Conservation (phyloP, 2,888 invertebrate species). For the Tipula confusa region DNA sequence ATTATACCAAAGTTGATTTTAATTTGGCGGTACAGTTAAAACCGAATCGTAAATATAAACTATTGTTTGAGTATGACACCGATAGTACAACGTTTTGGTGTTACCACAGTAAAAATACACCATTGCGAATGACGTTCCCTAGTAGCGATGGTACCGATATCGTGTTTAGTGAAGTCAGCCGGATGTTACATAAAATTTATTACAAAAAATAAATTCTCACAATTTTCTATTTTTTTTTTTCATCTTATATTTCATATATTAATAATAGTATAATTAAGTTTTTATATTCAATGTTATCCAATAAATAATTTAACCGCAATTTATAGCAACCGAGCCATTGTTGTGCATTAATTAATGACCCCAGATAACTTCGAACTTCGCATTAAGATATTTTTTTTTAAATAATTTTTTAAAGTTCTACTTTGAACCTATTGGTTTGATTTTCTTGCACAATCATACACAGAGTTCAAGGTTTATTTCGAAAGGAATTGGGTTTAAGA, state of each 20-base stretch:
- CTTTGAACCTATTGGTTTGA: too few species aligned
- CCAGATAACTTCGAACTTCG: too few species aligned
- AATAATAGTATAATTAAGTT: not conserved
- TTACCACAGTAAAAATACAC: not conserved
- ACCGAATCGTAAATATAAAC: not conserved
- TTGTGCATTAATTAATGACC: not conserved
- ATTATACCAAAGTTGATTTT: not conserved
- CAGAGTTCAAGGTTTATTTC: too few species aligned
- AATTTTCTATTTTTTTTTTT: too few species aligned
- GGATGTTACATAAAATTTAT: not conserved
- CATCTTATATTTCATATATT: too few species aligned
- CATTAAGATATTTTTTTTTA: too few species aligned
- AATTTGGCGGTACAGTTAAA: not conserved
- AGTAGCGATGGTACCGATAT: not conserved
- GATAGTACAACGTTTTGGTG: conserved; percentile 12
- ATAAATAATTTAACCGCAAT: not conserved
- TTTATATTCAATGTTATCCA: not conserved
- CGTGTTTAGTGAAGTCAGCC: not conserved
- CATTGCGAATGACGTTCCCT: not conserved
- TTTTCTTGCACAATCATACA: too few species aligned
- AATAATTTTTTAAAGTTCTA: too few species aligned
- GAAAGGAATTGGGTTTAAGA: too few species aligned
- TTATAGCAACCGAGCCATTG: not conserved
- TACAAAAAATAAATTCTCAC: not conserved
- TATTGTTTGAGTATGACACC: not conserved